Base-by-base conservation (phyloP, 1,140 invertebrate species). In the Hypsibius dujardini region DNA sequence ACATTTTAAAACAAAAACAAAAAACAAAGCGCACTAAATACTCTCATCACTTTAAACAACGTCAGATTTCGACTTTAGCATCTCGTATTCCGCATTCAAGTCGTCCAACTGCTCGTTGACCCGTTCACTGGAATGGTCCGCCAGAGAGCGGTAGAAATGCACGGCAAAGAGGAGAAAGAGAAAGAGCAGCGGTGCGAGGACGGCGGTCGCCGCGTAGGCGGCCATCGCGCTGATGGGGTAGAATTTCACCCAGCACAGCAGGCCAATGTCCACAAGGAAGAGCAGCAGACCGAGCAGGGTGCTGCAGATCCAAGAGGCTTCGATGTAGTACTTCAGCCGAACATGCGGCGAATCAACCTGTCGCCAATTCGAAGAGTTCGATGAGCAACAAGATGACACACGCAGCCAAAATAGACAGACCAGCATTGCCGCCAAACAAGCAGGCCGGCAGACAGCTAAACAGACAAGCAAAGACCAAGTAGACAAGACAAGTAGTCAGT, bases 201-300 rank as follows among this genome's bases (percentile, higher is more conserved):
- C 40, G 7, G 62, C 62, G 3, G 62, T 42, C 7, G 62, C 7
- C 62, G 40, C 40, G 62, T 67, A 67, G 7, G 7, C 7, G 3
- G 62, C 62, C n/a, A n/a, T n/a, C 7, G 3, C 3, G 62, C 7
- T 7, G 12, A 67, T 3, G 3, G 7, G 7, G 62, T 67, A 42
- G 40, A 67, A 67, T 42, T 67, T 67, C 40, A 67, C 62, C 62
- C 62, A 67, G 40, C 62, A 67, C 62, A 67, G 62, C 62, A 67
- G 62, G 3, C 62, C 62, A 7, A 67, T 42, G 40, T 67, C 62
- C 62, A 67, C 62, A 7, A 67, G 62, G 40, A 67, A 67, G 3
- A 67, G 40, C 3, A 67, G 3, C 7, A 67, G 40, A 67, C 62
- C 62, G 3, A 67, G 7, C 62, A 67, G 62, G 62, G 62, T 67